Conservation (phyloP, 2,113 vertebrate genomes). For the Nannospalax galili region DNA sequence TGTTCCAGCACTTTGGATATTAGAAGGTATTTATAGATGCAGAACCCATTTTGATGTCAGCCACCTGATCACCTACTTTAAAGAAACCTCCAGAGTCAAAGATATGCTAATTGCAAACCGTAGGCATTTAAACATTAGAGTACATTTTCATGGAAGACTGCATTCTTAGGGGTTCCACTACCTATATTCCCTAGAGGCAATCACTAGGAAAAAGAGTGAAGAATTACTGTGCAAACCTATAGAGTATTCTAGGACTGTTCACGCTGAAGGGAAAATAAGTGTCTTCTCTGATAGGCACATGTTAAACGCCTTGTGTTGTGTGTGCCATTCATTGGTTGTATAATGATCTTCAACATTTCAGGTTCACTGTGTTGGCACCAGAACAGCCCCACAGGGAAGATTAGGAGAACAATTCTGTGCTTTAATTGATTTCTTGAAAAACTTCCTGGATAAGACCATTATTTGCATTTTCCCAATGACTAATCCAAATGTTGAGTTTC, state of each 20-base stretch:
- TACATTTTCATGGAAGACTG: slow-evolving; percentile 6
- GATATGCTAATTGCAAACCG: slow-evolving; percentile 28
- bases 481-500: slow-evolving; percentile 14
- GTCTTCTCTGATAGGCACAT: not conserved
- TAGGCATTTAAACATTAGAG: not conserved
- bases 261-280: not conserved
- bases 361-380: not conserved
- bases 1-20: not conserved
- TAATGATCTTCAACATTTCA: not conserved
- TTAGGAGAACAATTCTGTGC: slow-evolving; percentile 3
- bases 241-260: not conserved
- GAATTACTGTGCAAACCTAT: not conserved
- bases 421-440: slow-evolving; percentile 60
- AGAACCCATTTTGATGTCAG: slow-evolving; percentile 21
- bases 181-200: not conserved
- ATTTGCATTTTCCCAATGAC: slow-evolving; percentile 61
- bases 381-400: not conserved
- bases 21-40: slow-evolving; percentile 35
- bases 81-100: not conserved
- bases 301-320: not conserved
- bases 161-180: slow-evolving; percentile 10
- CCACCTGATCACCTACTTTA: not conserved
- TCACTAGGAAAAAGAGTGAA: not conserved
- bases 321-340: not conserved
- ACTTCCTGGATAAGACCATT: slow-evolving; percentile 46